Conservation (phyloP, 2,797 vertebrate species). For the Ctenopoma kingsleyae region DNA sequence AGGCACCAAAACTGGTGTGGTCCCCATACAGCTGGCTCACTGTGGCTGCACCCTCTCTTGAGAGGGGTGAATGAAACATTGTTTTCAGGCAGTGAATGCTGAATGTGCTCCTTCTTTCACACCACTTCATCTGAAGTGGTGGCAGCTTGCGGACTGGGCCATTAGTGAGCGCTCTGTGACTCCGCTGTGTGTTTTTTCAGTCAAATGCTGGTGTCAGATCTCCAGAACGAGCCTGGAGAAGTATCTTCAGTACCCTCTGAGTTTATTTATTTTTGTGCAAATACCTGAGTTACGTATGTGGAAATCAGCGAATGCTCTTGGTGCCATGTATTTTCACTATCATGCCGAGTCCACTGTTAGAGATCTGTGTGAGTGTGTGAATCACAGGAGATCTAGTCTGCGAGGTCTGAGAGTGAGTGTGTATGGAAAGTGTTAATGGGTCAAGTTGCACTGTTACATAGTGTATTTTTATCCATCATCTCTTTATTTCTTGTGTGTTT, state of each 20-base stretch:
- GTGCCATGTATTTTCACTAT: neutral
- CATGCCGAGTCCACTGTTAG: neutral
- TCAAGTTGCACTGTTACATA: neutral
- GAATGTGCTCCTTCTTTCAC: constrained; percentile 79
- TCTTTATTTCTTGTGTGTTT: neutral
- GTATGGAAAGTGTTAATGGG: constrained; percentile 13
- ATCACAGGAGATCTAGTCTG: constrained; percentile 13
- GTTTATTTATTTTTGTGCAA: constrained; percentile 36
- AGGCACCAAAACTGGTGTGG: constrained; percentile 49
- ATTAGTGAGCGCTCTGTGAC: constrained; percentile 46
- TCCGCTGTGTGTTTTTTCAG: constrained; percentile 34
- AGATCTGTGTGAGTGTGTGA: constrained; percentile 10
- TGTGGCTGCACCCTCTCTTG: constrained; percentile 43
- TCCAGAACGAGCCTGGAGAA: constrained; percentile 40
- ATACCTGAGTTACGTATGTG: neutral
- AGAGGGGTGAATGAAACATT: constrained; percentile 79
- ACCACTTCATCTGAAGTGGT: constrained; percentile 80
- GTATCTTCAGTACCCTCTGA: neutral
- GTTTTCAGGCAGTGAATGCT: constrained; percentile 76
- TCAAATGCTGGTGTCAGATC: constrained; percentile 34
- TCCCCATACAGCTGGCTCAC: constrained; percentile 35
- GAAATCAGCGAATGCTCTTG: constrained; percentile 2
- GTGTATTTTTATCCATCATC: too few relatives aligned
- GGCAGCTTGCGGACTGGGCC: constrained; percentile 68
- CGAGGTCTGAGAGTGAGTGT: constrained; percentile 1